Evolutionary conservation across 2,113 vertebrate species (phyloP).

Genomic region (Ptychochromis oligacanthus): DNA sequence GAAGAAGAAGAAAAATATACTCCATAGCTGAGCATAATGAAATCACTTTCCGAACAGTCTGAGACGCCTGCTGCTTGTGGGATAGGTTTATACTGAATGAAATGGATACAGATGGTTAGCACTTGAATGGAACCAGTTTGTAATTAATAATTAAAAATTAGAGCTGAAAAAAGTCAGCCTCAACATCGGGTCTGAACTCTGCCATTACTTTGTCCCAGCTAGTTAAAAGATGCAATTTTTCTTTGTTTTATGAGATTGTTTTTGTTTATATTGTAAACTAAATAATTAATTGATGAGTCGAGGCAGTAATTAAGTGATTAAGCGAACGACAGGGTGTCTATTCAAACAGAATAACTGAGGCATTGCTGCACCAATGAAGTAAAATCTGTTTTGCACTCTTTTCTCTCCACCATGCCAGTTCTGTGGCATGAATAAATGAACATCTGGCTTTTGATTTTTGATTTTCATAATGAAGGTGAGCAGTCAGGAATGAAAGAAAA

Average conservation of each 20-base stretch:
- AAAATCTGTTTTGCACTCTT: not conserved
- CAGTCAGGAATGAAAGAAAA: not conserved
- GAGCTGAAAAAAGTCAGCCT: not conserved
- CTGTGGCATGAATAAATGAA: not conserved
- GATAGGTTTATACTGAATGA: not conserved
- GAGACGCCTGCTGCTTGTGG: not conserved
- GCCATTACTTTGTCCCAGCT: too few species aligned
- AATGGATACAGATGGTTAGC: not conserved
- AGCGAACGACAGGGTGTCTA: fast-evolving
- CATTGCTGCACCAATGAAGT: not conserved
- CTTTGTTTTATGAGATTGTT: not conserved
- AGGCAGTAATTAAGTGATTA: not conserved
- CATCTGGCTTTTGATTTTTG: not conserved
- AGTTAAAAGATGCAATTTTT: not conserved
- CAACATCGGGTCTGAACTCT: not conserved
- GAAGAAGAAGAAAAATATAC: conserved; percentile 54
- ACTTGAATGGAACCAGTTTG: not conserved
- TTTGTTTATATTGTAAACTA: not conserved
- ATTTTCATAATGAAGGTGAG: not conserved
- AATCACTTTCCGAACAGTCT: conserved; percentile 23
- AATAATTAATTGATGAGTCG: not conserved
- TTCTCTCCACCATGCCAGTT: not conserved
- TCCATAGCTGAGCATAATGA: conserved; percentile 8
- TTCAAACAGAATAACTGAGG: not conserved
- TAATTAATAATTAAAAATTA: not conserved